Evolutionary conservation across 2,888 invertebrate genomes (phyloP), one percentile per base, ranked within the genome.

Genomic region (Sipha maydis): DNA sequence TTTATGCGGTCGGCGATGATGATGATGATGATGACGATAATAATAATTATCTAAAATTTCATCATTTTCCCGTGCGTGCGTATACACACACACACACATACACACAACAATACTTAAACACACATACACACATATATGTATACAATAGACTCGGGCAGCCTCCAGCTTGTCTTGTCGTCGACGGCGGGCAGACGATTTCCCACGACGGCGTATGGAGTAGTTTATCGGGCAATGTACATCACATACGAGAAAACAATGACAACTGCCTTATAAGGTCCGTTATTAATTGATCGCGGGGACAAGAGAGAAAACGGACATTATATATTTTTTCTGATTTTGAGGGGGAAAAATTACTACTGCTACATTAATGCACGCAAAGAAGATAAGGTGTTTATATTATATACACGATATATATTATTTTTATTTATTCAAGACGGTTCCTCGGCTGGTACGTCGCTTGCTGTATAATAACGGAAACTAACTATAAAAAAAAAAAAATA

Each of bases 381-480:
- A 48, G 48, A 48, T 14, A 14, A 0, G 14, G 48, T 14, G 48
- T 48, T 48, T 14, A 48, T 75, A 41, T 75, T 75, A 14, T 25
- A 41, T 75, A 38, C 61, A 61, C 25, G 61, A 25, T 61, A 41
- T 41, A 41, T 41, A 71, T 71, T 71, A 75, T 54, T 77, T 54
- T 28, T 56, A 56, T 78, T 28, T 31, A n/a, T 28, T 78, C 56
- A 21, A 78, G 73, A n/a, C 78, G 69, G 85, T 85, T 78, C 78
- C 78, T 78, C 84, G 56, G 5, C 28, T 54, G 19, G n/a, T 34
- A 34, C 48, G 82, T 25, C 25, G 54, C 54, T 54, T 7, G 25
- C 67, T 67, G 38, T n/a, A 38, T 75, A 56, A 38, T 41, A 88
- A 88, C 88, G 88, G 88, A 88, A 88, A 88, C 82, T 21, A 34